Conservation (phyloP, 35 echinoderm and acorn worm species). For the Anneissia japonica region DNA sequence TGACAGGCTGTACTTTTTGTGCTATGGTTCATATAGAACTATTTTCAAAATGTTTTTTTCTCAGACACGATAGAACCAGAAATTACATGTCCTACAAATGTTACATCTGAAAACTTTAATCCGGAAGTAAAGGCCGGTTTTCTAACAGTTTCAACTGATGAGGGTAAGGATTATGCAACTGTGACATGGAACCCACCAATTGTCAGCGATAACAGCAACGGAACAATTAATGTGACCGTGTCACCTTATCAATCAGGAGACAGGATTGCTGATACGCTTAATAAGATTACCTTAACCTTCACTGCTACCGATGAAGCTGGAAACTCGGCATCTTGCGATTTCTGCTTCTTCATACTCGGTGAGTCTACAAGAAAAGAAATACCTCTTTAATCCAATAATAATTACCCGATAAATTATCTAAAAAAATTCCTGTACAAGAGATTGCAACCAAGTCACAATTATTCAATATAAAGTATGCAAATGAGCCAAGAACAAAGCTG, state of each 20-base stretch:
- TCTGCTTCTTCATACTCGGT: neutral
- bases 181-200: neutral
- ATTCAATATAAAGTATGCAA: no score
- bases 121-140: neutral
- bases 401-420: no score
- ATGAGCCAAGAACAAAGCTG: no score
- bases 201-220: neutral
- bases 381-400: no score
- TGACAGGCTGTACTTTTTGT: no score
- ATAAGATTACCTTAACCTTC: neutral
- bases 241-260: neutral
- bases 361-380: no score
- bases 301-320: neutral
- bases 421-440: no score
- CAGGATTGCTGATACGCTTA: neutral
- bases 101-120: neutral
- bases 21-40: no score
- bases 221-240: neutral
- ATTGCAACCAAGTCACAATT: no score
- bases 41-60: neutral
- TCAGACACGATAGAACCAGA: neutral
- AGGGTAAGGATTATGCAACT: neutral
- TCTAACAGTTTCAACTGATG: neutral
- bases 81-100: neutral
- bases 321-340: neutral